A percentile compares a stretch with the other conserved stretches of the same genome.
Evolutionary conservation across 2,888 invertebrate genomes (phyloP).

Genomic region (Mantis religiosa): DNA sequence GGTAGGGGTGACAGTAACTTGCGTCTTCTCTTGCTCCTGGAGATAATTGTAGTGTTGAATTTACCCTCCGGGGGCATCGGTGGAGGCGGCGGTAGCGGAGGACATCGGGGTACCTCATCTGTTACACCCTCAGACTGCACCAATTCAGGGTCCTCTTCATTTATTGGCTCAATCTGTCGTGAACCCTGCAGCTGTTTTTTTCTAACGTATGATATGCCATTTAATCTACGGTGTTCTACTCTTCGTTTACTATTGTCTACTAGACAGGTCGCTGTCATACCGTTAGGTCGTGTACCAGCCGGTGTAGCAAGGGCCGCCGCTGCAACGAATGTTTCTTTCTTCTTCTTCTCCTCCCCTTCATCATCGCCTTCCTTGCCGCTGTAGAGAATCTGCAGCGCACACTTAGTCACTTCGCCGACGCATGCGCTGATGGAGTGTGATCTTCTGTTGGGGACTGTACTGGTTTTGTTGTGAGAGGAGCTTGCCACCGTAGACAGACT

Average conservation of each 20-base stretch:
- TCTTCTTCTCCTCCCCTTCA: background rate
- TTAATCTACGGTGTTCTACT: background rate
- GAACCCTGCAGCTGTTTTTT: background rate
- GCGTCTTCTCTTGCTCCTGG: background rate
- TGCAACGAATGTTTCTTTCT: background rate
- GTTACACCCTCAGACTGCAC: background rate
- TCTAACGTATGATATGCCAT: background rate
- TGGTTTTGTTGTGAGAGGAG: background rate
- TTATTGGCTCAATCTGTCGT: background rate
- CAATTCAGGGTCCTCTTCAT: background rate
- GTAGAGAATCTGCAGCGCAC: constrained; percentile 34
- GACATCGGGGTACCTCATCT: background rate
- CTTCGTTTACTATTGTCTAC: background rate
- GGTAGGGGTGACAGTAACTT: background rate
- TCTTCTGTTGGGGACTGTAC: background rate
- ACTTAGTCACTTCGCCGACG: constrained; percentile 32
- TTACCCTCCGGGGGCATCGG: background rate
- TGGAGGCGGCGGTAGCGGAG: constrained; percentile 16
- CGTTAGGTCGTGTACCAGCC: background rate
- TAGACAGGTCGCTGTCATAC: background rate
- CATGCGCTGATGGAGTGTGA: constrained; percentile 33
- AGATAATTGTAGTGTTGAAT: background rate
- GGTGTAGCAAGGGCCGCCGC: background rate
- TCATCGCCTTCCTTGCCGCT: constrained; percentile 12
- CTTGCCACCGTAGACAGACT: background rate